These are phyloP conservation scores for Heptranchias perlo DNA, from an alignment of 2,113 vertebrate species.

Conservation along the genomic window DNA sequence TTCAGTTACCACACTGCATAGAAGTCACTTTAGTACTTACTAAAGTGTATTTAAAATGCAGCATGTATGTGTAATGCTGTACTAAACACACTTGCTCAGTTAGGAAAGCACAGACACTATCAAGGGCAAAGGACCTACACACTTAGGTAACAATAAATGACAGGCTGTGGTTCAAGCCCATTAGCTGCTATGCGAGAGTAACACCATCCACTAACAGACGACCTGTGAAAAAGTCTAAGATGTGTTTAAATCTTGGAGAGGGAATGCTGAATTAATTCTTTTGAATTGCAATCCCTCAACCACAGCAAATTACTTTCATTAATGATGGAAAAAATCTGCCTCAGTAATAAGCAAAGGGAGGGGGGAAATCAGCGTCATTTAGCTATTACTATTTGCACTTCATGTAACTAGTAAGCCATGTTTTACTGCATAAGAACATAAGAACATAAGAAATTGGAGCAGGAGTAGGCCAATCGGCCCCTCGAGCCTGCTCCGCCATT, in stretches of 20 bases:
- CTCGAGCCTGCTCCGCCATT: no score
- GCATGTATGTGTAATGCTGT: conserved; percentile 44
- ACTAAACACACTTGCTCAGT: conserved; percentile 79
- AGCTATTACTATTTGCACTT: conserved; percentile 31
- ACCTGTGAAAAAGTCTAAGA: conserved; percentile 99
- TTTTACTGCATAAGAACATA: conserved; percentile 21
- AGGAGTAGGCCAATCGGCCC: no score
- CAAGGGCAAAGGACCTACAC: conserved; percentile 92
- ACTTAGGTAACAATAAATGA: conserved; percentile 74
- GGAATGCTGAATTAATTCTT: conserved; percentile 98
- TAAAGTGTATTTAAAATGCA: conserved; percentile 26
- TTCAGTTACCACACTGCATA: not conserved
- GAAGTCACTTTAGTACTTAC: conserved; percentile 31
- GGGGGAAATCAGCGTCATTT: conserved; percentile 52
- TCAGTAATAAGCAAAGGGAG: conserved; percentile 88
- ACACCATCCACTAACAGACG: conserved; percentile 87
- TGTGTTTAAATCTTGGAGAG: conserved; percentile 97
- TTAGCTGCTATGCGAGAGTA: conserved; percentile 97
- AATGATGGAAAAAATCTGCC: conserved; percentile 94
- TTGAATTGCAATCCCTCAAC: conserved; percentile 97
- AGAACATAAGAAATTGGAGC: no score
- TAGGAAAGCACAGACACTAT: conserved; percentile 67
- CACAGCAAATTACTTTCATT: conserved; percentile 99
- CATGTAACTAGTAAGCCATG: conserved; percentile 11
- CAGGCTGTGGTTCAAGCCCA: conserved; percentile 99